These are phyloP conservation scores for Speoplatyrhinus poulsoni DNA, from an alignment of 2,113 vertebrate species.

Conservation along the genomic window DNA sequence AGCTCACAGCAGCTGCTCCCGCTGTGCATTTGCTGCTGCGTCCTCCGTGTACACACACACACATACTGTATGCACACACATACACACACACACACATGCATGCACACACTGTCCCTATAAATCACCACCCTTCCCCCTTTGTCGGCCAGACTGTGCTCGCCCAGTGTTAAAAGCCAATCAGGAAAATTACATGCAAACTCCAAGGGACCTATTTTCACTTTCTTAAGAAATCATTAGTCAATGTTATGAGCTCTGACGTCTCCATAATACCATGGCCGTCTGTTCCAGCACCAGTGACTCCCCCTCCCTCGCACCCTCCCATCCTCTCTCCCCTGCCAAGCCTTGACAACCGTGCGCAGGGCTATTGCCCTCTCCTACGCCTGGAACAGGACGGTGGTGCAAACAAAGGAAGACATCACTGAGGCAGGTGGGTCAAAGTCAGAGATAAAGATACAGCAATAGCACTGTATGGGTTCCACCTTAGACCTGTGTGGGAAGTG, in stretches of 20 bases:
- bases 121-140: slow-evolving; percentile 83
- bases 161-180: slow-evolving; percentile 98
- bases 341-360: slow-evolving; percentile 51
- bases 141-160: slow-evolving; percentile 75
- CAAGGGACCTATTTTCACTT: slow-evolving; percentile 84
- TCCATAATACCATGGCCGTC: slow-evolving; percentile 68
- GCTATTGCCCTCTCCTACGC: slow-evolving; percentile 26
- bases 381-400: slow-evolving; percentile 31
- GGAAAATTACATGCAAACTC: slow-evolving; percentile 95
- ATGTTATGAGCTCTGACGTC: slow-evolving; percentile 74
- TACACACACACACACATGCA: slow-evolving; percentile 49
- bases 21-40: slow-evolving; percentile 80
- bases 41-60: slow-evolving; percentile 15
- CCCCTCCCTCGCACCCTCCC: slow-evolving; percentile 27
- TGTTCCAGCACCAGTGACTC: slow-evolving; percentile 45
- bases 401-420: slow-evolving; percentile 30
- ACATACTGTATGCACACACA: slow-evolving; percentile 56
- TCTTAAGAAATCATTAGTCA: slow-evolving; percentile 85
- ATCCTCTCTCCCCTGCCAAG: slow-evolving; percentile 26
- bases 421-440: background rate
- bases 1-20: slow-evolving; percentile 87
- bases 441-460: background rate
- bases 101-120: slow-evolving; percentile 86
- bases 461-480: slow-evolving; percentile 1
- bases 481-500: background rate